Conservation (phyloP, 92 coral and sea anemone species). For the Phymanthus crucifer region DNA sequence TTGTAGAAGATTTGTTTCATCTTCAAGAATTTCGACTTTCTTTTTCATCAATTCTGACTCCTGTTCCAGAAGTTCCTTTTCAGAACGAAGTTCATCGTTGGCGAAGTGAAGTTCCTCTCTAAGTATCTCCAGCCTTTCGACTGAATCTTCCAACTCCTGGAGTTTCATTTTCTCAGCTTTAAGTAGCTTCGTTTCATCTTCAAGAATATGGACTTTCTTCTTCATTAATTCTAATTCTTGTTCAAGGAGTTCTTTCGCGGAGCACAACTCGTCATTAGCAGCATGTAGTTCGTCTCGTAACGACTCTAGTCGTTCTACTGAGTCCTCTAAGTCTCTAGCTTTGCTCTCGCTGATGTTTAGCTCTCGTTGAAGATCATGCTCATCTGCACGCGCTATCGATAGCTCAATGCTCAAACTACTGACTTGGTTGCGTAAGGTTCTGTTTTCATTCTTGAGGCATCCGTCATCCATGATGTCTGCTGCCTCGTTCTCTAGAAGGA, state of each 20-base stretch:
- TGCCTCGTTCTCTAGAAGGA: slow-evolving; percentile 42
- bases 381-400: slow-evolving; percentile 12
- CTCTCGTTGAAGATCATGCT: slow-evolving; percentile 30
- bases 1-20: slow-evolving; percentile 31
- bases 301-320: slow-evolving; percentile 36
- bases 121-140: slow-evolving; percentile 40
- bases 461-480: slow-evolving; percentile 32
- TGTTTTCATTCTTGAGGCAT: slow-evolving; percentile 23
- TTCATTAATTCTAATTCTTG: slow-evolving; percentile 59
- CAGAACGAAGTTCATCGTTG: slow-evolving; percentile 45
- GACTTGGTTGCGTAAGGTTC: slow-evolving; percentile 14
- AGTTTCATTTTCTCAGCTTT: slow-evolving; percentile 6
- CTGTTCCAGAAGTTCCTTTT: slow-evolving; percentile 48
- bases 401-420: slow-evolving; percentile 10
- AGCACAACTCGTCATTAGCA: slow-evolving; percentile 45
- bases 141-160: slow-evolving; percentile 26
- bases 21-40: slow-evolving; percentile 58
- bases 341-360: slow-evolving; percentile 29
- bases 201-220: slow-evolving; percentile 56
- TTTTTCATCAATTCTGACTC: slow-evolving; percentile 60
- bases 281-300: slow-evolving; percentile 53
- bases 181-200: slow-evolving; percentile 40
- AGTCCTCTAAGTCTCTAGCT: slow-evolving; percentile 27
- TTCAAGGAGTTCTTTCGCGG: slow-evolving; percentile 51
- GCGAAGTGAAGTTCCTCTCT: slow-evolving; percentile 55